A percentile compares a stretch with the other conserved stretches of the same genome.
These are phyloP conservation scores for Platorchestia sp. DNA, from an alignment of 1,140 invertebrate species.

Conservation along the genomic window DNA sequence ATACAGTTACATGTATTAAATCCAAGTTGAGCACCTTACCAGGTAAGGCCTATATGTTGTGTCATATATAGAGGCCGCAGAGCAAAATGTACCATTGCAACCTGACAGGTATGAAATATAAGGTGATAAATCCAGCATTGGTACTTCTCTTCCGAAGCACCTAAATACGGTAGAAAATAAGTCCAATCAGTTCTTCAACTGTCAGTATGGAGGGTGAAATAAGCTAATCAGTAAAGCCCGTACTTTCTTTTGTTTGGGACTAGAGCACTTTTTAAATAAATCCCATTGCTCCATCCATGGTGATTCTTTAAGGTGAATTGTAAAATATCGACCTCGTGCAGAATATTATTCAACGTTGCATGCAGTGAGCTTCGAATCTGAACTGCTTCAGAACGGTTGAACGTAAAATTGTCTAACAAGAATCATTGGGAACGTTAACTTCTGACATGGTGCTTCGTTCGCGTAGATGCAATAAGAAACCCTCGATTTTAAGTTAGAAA, in stretches of 20 bases:
- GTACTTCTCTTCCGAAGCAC: not conserved
- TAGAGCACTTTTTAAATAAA: not conserved
- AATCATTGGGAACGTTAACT: not conserved
- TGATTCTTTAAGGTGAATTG: not conserved
- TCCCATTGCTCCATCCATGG: not conserved
- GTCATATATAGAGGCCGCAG: no score
- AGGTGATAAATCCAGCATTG: not conserved
- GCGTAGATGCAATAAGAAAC: not conserved
- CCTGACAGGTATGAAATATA: not conserved
- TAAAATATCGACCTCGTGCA: not conserved
- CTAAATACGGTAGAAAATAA: not conserved
- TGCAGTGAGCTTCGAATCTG: not conserved
- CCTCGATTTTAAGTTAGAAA: not conserved
- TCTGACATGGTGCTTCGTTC: not conserved
- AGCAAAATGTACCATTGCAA: not conserved
- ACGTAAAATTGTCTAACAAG: not conserved
- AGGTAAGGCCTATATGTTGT: no score
- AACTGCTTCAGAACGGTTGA: not conserved
- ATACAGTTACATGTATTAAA: no score
- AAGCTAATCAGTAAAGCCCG: not conserved
- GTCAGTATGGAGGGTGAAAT: not conserved
- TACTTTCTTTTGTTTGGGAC: not conserved
- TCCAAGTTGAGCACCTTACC: no score
- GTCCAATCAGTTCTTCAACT: not conserved
- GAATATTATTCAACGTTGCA: not conserved